These are phyloP conservation scores for Aethina tumida DNA, from an alignment of 1,140 invertebrate species.

Conservation along the genomic window DNA sequence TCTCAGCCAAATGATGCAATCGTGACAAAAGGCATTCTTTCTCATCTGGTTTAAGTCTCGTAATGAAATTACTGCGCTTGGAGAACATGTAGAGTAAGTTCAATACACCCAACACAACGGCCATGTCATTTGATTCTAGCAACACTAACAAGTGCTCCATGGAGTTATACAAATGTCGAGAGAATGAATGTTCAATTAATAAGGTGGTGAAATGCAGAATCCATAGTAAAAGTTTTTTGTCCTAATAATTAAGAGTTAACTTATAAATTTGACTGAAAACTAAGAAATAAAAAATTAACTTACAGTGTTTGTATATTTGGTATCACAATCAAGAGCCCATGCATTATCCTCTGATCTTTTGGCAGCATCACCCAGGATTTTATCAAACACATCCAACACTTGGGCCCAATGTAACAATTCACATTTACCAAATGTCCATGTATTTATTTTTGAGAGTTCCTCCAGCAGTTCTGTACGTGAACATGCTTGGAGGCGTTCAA, in stretches of 20 bases:
- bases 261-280: not conserved
- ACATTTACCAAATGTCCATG: constrained; percentile 86
- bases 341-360: constrained; percentile 51
- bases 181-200: constrained; percentile 85
- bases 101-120: constrained; percentile 76
- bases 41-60: constrained; percentile 64
- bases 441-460: constrained; percentile 66
- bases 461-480: constrained; percentile 58
- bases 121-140: constrained; percentile 76
- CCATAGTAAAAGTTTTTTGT: constrained; percentile 65
- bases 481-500: constrained; percentile 66
- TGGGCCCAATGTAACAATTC: constrained; percentile 87
- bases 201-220: constrained; percentile 78
- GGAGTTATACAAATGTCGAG: constrained; percentile 81
- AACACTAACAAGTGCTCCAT: constrained; percentile 82
- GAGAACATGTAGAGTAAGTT: constrained; percentile 88
- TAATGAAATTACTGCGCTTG: constrained; percentile 85
- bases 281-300: constrained; percentile 8
- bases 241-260: no score
- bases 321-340: constrained; percentile 74
- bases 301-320: constrained; percentile 39
- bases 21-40: constrained; percentile 63
- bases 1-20: constrained; percentile 74
- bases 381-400: constrained; percentile 76
- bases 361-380: constrained; percentile 67